Conservation (phyloP, 2,113 vertebrate genomes). For the Podarcis muralis region DNA sequence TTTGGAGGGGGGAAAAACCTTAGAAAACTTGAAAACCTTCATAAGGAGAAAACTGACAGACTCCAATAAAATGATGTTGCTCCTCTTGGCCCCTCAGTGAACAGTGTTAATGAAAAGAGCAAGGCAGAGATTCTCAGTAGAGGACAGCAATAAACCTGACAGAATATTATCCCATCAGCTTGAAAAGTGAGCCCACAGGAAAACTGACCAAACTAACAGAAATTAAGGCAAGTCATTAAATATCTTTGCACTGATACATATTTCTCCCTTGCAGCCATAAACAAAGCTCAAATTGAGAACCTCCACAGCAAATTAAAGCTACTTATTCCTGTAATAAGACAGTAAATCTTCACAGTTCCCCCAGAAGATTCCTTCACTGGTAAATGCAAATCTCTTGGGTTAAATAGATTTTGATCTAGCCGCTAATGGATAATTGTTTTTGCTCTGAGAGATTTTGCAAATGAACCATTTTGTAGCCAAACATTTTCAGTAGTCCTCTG, state of each 20-base stretch:
- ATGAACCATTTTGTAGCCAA: background rate
- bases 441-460: slow-evolving; percentile 3
- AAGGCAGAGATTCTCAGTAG: slow-evolving; percentile 20
- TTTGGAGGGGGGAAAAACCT: slow-evolving; percentile 25
- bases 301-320: slow-evolving; percentile 50
- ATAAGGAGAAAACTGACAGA: slow-evolving; percentile 37
- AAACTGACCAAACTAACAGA: slow-evolving; percentile 42
- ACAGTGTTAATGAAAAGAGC: slow-evolving; percentile 50
- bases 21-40: slow-evolving; percentile 5
- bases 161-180: slow-evolving; percentile 9
- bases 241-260: slow-evolving; percentile 40
- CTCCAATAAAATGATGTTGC: slow-evolving; percentile 1
- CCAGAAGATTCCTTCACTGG: slow-evolving; percentile 15
- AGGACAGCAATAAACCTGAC: slow-evolving; percentile 38
- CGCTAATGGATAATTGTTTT: slow-evolving; percentile 32
- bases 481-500: background rate
- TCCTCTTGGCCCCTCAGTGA: slow-evolving; percentile 38
- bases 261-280: slow-evolving; percentile 46
- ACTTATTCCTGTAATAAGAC: slow-evolving; percentile 22
- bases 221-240: slow-evolving; percentile 42
- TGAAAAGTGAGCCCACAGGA: background rate
- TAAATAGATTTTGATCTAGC: slow-evolving; percentile 14
- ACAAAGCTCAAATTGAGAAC: slow-evolving; percentile 42
- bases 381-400: slow-evolving; percentile 23
- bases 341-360: slow-evolving; percentile 23